These are phyloP conservation scores for Gerris buenoi DNA, from an alignment of 1,140 invertebrate genomes.

Conservation along the genomic window DNA sequence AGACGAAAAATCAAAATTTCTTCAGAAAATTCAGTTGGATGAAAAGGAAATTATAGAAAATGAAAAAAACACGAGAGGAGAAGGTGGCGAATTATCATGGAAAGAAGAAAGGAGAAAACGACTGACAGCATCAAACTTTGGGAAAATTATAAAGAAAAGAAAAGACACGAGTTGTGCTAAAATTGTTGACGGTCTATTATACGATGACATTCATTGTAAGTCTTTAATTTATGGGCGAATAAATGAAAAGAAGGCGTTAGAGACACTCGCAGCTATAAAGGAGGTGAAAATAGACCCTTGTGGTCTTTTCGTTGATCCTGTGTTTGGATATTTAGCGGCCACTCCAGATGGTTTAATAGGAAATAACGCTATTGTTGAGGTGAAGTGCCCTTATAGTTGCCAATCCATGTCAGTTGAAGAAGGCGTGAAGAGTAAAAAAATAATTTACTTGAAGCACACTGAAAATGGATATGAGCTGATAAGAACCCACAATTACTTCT, in stretches of 20 bases:
- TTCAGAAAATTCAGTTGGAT: too few species aligned
- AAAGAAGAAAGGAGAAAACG: not conserved
- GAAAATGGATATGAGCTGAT: not conserved
- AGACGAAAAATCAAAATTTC: too few species aligned
- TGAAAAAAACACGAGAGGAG: too few species aligned
- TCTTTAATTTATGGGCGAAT: not conserved
- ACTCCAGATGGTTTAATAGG: not conserved
- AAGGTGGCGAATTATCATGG: too few species aligned
- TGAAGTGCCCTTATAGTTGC: not conserved
- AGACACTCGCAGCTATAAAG: not conserved
- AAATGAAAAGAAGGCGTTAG: not conserved
- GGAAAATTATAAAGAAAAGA: not conserved
- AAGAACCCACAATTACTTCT: not conserved
- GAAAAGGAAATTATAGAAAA: too few species aligned
- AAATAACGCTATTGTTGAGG: not conserved
- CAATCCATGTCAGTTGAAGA: not conserved
- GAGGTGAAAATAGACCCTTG: not conserved
- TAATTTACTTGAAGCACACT: not conserved
- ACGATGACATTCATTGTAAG: not conserved
- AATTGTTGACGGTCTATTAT: not conserved
- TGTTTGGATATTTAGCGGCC: not conserved
- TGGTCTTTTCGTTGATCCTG: not conserved
- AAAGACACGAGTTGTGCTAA: not conserved
- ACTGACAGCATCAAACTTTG: not conserved
- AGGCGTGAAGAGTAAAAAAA: not conserved